A percentile compares a stretch with the other conserved stretches of the same genome.
These are phyloP conservation scores for Sebastes fasciatus DNA, from an alignment of 2,113 vertebrate genomes.

Conservation along the genomic window DNA sequence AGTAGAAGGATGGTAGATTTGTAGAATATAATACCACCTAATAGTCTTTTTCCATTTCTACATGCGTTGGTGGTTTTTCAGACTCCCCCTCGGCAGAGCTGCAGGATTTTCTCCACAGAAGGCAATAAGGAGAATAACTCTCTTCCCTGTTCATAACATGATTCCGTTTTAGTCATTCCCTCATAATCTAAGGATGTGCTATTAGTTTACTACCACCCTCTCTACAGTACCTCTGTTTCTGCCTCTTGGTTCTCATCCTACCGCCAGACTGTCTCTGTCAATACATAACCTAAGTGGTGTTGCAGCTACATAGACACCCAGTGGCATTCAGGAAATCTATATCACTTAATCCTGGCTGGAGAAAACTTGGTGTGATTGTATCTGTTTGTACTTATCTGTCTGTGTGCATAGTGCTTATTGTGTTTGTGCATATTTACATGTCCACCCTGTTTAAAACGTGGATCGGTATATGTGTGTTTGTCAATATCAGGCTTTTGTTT, in stretches of 20 bases:
- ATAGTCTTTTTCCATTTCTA: neutral
- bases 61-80: neutral
- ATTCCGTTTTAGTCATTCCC: slow-evolving; percentile 3
- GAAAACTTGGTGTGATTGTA: slow-evolving; percentile 28
- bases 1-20: neutral
- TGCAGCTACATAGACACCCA: slow-evolving; percentile 15
- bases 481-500: slow-evolving; percentile 63
- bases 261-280: slow-evolving; percentile 3
- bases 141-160: neutral
- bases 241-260: slow-evolving; percentile 4
- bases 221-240: neutral
- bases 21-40: neutral
- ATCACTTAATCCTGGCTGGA: slow-evolving; percentile 46
- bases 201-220: neutral
- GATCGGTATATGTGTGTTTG: slow-evolving; percentile 47
- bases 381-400: slow-evolving; percentile 36
- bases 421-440: slow-evolving; percentile 54
- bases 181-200: neutral
- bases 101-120: neutral
- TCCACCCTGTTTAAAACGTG: slow-evolving; percentile 43
- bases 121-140: neutral
- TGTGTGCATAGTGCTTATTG: slow-evolving; percentile 26
- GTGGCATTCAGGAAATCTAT: slow-evolving; percentile 72
- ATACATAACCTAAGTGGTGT: slow-evolving; percentile 15
- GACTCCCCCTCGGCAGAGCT: neutral